Base-by-base conservation (phyloP, 2,888 invertebrate species). In the Smittia sp. region DNA sequence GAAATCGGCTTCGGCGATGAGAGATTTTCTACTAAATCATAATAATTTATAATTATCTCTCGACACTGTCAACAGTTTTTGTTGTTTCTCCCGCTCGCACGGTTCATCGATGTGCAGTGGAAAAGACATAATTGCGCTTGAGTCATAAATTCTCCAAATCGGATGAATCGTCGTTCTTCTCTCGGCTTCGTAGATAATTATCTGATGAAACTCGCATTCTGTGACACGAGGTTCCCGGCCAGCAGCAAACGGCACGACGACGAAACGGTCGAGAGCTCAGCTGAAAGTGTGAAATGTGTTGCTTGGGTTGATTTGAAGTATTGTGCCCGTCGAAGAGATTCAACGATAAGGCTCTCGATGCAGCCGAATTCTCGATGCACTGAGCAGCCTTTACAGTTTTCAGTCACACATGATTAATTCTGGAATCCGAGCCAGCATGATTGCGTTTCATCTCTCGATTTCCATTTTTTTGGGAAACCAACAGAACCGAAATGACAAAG, bases 11-110 rank as follows among this genome's bases (percentile, higher is more conserved):
- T 52, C 24, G 3, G 24, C 6, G 7, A 62, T n/a, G 32, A 32
- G 32, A 32, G 32, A 32, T 25, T 69, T 13, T 54, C 20, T 52
- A 69, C 27, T 54, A 54, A 32, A 69, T 69, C 69, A 69, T 54
- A 54, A 38, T n/a, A n/a, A 6, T 69, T 54, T 69, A 54, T 32
- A 69, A 69, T 69, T 69, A 69, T 69, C 69, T 69, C 25, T 27
- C 54, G 54, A 27, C 7, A 54, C 15, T 52, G 69, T 69, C 69
- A 69, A 69, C 69, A 69, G 69, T 69, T 54, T 32, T 65, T 27
- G 18, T 15, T 65, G 22, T 32, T 27, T 22, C 27, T 65, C 27
- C 32, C 18, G 2, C 18, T 62, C 58, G 2, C 58, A 62, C 22
- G 20, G 13, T 32, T 58, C 58, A 18, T 18, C 27, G 7, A 27